Evolutionary conservation across 2,888 invertebrate species (phyloP), one percentile per base, ranked within the genome.

Genomic region (Syrista parreyssii): DNA sequence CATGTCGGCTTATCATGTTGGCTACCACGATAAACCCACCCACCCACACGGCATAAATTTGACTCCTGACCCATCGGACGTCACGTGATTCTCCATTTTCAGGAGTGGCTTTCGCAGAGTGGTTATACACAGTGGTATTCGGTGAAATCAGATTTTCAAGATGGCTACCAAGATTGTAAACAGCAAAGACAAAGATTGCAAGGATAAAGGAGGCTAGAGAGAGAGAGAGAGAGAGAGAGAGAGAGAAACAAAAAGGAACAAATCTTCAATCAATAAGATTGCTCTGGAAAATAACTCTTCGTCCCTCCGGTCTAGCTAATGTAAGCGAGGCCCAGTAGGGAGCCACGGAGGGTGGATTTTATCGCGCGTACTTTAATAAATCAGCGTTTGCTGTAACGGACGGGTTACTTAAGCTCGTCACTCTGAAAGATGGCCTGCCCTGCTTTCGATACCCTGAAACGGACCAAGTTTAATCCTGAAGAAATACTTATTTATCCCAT

Each of bases 321-420:
- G 55, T 55, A 55, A 55, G 55, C 23, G 55, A 23, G 55, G 55
- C 55, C 55, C 55, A 55, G 55, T 15, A 23, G 55, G 55, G 23
- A 55, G 55, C 55, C 55, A 31, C 71, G 71, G 33, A 33, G 71
- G 12, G 71, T 31, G 71, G 71, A 31, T 31, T 33, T 71, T 71
- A 71, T 71, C 71, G 71, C 71, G 71, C 72, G 55, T 74, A 75
- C 78, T 80, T 80, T 80, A 81, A 81, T 80, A 81, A 81, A 81
- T 81, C 79, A 68, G 77, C 68, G 77, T 74, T 75, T 76, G 69
- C 76, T 79, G 81, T 78, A 81, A 78, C 76, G 73, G 81, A 79
- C 79, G 79, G 79, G 78, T 78, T 69, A 32, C 76, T 78, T 68
- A 76, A 80, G 74, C 73, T 74, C 78, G 75, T 31, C 69, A 55